phyloP scores from a whole-genome alignment of 2,113 vertebrate genomes.

The Megatriorchis doriae region DNA sequence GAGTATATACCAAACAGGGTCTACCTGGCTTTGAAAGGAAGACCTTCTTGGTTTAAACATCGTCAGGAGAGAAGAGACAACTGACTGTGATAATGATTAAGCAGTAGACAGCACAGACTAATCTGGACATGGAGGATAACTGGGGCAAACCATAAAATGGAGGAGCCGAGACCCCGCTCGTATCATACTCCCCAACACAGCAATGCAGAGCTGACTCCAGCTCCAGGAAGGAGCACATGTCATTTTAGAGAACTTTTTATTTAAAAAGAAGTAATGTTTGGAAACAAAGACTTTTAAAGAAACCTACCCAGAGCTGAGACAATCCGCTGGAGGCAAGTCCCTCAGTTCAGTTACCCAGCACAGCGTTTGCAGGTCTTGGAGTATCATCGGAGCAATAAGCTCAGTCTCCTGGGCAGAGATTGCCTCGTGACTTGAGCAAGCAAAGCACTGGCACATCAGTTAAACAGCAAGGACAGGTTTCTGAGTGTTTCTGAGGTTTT shows the following conservation, averaged over 20 bases:
- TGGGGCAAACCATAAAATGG: background rate
- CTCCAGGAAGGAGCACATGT: fast-evolving
- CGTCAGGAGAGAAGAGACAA: background rate
- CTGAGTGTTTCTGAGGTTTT: background rate
- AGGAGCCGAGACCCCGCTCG: background rate
- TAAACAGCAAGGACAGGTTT: background rate
- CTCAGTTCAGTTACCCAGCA: background rate
- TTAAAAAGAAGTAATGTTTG: background rate
- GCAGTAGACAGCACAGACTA: background rate
- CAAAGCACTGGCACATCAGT: background rate
- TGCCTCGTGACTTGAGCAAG: background rate
- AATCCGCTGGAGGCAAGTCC: background rate
- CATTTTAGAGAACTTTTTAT: background rate
- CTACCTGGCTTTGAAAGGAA: background rate
- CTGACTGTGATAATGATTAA: background rate
- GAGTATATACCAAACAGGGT: background rate
- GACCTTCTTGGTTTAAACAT: background rate
- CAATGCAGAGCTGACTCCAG: background rate
- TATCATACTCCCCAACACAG: background rate
- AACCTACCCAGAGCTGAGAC: background rate
- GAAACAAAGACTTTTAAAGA: background rate
- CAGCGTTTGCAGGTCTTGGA: background rate
- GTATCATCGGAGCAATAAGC: background rate
- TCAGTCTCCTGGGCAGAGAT: background rate
- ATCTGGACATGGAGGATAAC: background rate